A percentile compares a stretch with the other conserved stretches of the same genome.
Conservation (phyloP, 2,888 invertebrate genomes). For the Leucophora obtusa region DNA sequence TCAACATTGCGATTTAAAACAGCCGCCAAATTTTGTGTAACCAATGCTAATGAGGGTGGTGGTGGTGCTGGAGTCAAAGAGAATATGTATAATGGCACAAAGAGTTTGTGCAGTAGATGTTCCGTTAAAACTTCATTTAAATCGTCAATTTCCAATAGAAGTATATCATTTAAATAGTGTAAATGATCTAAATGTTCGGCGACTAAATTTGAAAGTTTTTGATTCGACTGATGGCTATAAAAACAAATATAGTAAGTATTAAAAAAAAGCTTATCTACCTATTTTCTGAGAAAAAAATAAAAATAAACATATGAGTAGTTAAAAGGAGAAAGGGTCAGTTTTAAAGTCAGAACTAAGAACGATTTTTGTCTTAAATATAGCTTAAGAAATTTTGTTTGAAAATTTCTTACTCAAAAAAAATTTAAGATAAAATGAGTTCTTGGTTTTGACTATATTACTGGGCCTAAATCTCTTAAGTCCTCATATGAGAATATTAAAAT, state of each 20-base stretch:
- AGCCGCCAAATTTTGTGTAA: conserved; percentile 83
- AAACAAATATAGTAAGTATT: background rate
- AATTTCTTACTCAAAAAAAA: too few species aligned
- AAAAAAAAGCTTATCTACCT: too few species aligned
- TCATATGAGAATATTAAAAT: too few species aligned
- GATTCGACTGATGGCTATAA: conserved; percentile 91
- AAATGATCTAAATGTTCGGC: conserved; percentile 98
- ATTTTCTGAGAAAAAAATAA: too few species aligned
- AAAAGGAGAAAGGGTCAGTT: too few species aligned
- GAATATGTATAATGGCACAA: conserved; percentile 96
- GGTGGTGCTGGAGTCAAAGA: conserved; percentile 84
- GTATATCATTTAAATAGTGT: conserved; percentile 97
- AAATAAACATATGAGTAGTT: too few species aligned
- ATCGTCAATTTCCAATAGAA: conserved; percentile 93
- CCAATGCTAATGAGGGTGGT: conserved; percentile 80
- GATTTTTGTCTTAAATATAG: too few species aligned
- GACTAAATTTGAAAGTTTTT: conserved; percentile 93
- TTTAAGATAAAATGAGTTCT: too few species aligned
- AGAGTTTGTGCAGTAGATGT: conserved; percentile 93
- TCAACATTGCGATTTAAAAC: conserved; percentile 82
- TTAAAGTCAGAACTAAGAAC: too few species aligned
- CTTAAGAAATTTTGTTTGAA: too few species aligned
- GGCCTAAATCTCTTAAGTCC: too few species aligned
- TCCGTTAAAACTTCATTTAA: conserved; percentile 96
- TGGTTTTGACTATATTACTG: too few species aligned